Evolutionary conservation across 2,113 vertebrate genomes (phyloP).

Genomic region (Ondatra zibethicus): DNA sequence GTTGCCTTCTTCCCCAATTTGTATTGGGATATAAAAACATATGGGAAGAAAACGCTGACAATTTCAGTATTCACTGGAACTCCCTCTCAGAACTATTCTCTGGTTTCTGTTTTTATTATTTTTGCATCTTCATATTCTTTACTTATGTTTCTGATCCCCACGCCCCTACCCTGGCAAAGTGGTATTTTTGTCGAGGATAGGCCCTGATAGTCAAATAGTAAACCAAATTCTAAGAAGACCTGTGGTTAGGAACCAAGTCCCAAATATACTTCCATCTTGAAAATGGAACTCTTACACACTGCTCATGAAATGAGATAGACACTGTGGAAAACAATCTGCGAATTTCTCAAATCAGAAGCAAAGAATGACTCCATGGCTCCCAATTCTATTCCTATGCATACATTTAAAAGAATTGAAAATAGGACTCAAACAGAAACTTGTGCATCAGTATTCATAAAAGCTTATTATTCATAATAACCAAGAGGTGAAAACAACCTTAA

Average conservation of each 20-base stretch:
- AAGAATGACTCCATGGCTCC: not conserved
- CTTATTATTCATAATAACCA: not conserved
- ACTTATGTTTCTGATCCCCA: no score
- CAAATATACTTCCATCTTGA: slow-evolving; percentile 4
- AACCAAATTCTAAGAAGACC: not conserved
- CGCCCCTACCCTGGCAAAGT: no score
- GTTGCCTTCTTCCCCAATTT: no score
- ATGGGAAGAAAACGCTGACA: no score
- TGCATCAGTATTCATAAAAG: not conserved
- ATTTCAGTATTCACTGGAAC: no score
- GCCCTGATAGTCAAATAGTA: slow-evolving; percentile 43
- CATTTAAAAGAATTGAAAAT: not conserved
- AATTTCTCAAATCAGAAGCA: not conserved
- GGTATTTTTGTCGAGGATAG: no score
- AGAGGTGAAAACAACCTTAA: not conserved
- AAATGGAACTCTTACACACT: not conserved
- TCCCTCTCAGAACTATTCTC: no score
- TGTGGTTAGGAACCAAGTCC: not conserved
- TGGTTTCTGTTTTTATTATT: no score
- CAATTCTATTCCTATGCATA: not conserved
- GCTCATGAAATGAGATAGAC: not conserved
- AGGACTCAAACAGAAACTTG: not conserved
- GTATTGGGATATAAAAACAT: no score
- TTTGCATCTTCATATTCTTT: no score
- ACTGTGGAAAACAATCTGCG: not conserved